phyloP scores from a whole-genome alignment of 2,797 vertebrate genomes.

The Halcyon smyrnensis region DNA sequence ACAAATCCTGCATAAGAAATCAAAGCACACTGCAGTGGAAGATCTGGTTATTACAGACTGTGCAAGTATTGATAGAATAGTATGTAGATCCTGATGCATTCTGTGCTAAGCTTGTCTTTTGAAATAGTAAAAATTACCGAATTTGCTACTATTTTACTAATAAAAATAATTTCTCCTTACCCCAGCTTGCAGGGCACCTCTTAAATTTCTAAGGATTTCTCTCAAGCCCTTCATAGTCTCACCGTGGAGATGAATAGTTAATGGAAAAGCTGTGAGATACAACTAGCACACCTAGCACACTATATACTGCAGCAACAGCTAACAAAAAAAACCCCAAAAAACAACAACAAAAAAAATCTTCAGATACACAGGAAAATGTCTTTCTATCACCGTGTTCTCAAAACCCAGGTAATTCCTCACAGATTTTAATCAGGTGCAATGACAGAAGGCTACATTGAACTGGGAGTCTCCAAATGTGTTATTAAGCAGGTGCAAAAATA shows the following conservation, averaged over 20 bases:
- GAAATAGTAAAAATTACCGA: not conserved
- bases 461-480: not conserved
- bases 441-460: constrained; percentile 22
- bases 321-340: not conserved
- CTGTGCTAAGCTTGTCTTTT: not conserved
- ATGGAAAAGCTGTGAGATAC: not conserved
- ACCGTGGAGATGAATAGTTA: not conserved
- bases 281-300: not conserved
- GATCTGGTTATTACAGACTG: not conserved
- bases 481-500: constrained; percentile 17
- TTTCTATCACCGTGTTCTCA: not conserved
- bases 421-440: not conserved
- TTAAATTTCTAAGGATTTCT: not conserved
- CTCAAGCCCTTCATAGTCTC: not conserved
- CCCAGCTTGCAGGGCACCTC: not conserved
- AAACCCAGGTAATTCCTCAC: not conserved
- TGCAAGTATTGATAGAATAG: not conserved
- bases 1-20: not conserved
- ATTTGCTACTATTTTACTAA: too few relatives aligned
- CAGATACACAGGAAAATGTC: not conserved
- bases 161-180: not conserved
- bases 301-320: not conserved
- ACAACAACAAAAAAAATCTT: not conserved
- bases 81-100: not conserved
- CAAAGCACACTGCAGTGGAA: not conserved